A percentile compares a stretch with the other conserved stretches of the same genome.
Evolutionary conservation across 30 jellyfish, hydroid and myxozoan genomes (phyloP).

Genomic region (Aurelia sp.): DNA sequence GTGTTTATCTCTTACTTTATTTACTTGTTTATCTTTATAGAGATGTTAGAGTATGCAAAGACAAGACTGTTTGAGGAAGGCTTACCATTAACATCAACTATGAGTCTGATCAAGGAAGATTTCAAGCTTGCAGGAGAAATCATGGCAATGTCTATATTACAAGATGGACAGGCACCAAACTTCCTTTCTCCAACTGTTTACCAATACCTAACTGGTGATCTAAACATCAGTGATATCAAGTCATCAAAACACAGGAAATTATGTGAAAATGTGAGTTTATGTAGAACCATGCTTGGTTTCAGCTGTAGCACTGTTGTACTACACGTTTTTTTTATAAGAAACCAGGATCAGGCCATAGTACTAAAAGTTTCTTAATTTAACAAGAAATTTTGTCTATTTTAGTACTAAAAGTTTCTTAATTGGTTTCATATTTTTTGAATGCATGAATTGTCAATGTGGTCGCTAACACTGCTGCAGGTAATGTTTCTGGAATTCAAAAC

Average conservation of each 20-base stretch:
- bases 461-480: no score
- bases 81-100: conserved; percentile 16
- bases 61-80: conserved; percentile 30
- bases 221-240: not conserved
- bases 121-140: conserved; percentile 35
- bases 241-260: conserved; percentile 15
- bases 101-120: conserved; percentile 28
- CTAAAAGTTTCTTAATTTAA: no score
- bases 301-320: no score
- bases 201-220: conserved; percentile 17
- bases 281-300: not conserved
- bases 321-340: no score
- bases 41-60: not conserved
- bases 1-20: not conserved
- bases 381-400: no score
- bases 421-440: no score
- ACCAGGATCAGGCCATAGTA: no score
- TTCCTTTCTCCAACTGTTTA: conserved; percentile 14
- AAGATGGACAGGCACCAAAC: conserved; percentile 46
- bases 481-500: no score
- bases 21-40: not conserved
- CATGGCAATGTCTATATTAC: conserved; percentile 47
- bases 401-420: no score
- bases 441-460: no score
- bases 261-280: conserved; percentile 16